Evolutionary conservation across 2,797 vertebrate species (phyloP), one percentile per base, ranked within the genome.

Genomic region (Xenopus petersii): DNA sequence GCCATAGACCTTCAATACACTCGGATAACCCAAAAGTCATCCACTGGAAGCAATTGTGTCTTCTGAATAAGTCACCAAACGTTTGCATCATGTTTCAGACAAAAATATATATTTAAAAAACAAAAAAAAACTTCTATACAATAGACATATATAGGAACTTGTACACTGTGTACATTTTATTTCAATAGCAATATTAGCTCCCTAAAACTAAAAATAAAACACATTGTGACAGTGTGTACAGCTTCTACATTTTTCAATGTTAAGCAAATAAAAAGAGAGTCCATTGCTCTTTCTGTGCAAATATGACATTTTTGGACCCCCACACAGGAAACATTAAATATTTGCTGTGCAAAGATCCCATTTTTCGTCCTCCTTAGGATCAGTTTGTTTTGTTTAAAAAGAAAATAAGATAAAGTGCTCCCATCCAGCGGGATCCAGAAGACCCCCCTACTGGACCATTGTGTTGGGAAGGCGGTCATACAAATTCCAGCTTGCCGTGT

Each of bases 401-500:
- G 5, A 42, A 42, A 30, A 30, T 2, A 30, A 42, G 36, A 96
- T 99, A 99, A 98, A 98, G 96, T 99, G 97, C 97, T 98, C 93
- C 93, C 93, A 87, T 89, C 94, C 91, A 92, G 93, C 93, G 94
- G 93, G 95, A 94, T 87, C 87, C 91, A 42, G 89, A 86, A 88
- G 89, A 89, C 84, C 85, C 21, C 89, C 51, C 70, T 69, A 33
- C 71, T 12, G 55, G 71, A 79, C n/a, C 67, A 21, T 51, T 51
- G 36, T 64, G 21, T 49, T 76, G 16, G 13, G 79, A 81, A 84
- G 82, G 82, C 80, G 72, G 88, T 99, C 97, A 99, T 95, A 98
- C 96, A 48, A 98, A 98, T 85, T 99, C 97, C 90, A 98, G 93
- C 91, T 98, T 99, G 73, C 97, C 95, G 7, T 96, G 96, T 58